Base-by-base conservation (phyloP, 2,113 vertebrate species). In the Aldabrachelys gigantea region DNA sequence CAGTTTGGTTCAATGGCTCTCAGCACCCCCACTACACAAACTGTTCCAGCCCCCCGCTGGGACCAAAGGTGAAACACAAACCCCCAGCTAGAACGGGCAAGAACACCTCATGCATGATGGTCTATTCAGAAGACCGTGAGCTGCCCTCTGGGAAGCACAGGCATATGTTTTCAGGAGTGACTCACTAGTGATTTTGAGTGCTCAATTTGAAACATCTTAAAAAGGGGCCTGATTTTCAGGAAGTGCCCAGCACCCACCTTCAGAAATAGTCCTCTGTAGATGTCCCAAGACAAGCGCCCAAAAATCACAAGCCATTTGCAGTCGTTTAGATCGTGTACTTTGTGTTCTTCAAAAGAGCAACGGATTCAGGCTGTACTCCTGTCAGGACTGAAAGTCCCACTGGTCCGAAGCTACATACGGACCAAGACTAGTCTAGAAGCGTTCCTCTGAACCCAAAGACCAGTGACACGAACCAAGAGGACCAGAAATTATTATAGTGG, bases 71-170 rank as follows among this genome's bases (percentile, higher is more conserved):
- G 4, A 79, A 80, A n/a, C 65, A 82, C 50, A 4, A n/a, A 49
- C 21, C 1, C 1, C 1, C 21, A 5, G 1, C 38, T 86, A 13
- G 47, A 19, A 65, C 4, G 49, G 38, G 59, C 8, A 72, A 14
- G 22, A 38, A 27, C 7, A 1, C 35, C 22, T 0, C 62, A 4
- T 0, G 25, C 5, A 5, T 0, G 21, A 4, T 9, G 3, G 10
- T 41, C 22, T 25, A 13, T 27, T 41, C 52, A 38, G 80, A 54
- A 38, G 35, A 25, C 35, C 80, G 7, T 10, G 12, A 38, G 17
- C 35, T 19, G 16, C 35, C 35, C 17, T 69, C 17, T n/a, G 31
- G 17, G 8, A 69, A 21, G 35, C 17, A 21, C 35, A 69, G 8
- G 65, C 8, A 0, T 38, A 8, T 4, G 7, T 38, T 38, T 72